Conservation (phyloP, 2,888 invertebrate species). For the Gastrophysa polygoni region DNA sequence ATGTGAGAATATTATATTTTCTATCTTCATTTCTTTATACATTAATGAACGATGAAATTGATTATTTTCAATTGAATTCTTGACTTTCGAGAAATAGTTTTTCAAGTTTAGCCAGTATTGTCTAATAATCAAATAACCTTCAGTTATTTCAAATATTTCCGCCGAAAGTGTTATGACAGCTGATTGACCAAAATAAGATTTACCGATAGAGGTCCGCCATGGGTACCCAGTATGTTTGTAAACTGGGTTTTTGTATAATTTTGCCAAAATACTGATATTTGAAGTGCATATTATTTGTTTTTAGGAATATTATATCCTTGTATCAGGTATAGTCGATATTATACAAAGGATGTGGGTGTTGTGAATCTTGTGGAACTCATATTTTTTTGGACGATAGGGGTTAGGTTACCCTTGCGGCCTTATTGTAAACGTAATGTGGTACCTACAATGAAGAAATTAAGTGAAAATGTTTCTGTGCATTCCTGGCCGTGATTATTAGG, state of each 20-base stretch:
- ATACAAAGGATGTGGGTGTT: conserved; percentile 32
- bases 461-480: conserved; percentile 43
- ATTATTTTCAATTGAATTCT: too few species aligned
- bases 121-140: background rate
- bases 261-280: conserved; percentile 52
- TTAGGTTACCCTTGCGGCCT: conserved; percentile 59
- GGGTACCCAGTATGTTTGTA: conserved; percentile 62
- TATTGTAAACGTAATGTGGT: conserved; percentile 51
- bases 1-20: too few species aligned
- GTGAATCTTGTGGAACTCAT: conserved; percentile 35
- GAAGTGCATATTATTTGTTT: conserved; percentile 36
- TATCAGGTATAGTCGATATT: conserved; percentile 26
- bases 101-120: too few species aligned
- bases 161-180: conserved; percentile 35
- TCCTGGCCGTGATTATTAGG: conserved; percentile 40
- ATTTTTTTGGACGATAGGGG: conserved; percentile 54
- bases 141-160: conserved; percentile 23
- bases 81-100: too few species aligned
- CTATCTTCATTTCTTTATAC: too few species aligned
- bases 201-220: conserved; percentile 58
- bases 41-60: too few species aligned
- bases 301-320: conserved; percentile 31
- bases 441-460: conserved; percentile 46
- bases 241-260: conserved; percentile 61
- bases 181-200: conserved; percentile 41